Evolutionary conservation across 2,113 vertebrate genomes (phyloP).

Genomic region (Cyphomyrus discorhynchus): DNA sequence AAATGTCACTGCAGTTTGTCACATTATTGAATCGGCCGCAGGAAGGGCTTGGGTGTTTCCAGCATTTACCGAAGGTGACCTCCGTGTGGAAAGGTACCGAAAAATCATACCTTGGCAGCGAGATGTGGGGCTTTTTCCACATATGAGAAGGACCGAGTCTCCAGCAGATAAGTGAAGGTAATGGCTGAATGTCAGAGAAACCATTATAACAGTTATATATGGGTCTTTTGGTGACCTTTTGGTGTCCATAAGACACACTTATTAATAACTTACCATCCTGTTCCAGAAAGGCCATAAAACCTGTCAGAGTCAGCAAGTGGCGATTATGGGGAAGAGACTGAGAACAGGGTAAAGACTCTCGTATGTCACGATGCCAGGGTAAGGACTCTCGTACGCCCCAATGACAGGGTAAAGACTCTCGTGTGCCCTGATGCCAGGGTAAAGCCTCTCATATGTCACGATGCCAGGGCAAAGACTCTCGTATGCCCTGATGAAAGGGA

Average conservation of each 20-base stretch:
- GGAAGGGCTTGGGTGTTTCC: background rate
- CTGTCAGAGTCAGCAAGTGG: background rate
- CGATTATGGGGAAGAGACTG: background rate
- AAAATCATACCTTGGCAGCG: background rate
- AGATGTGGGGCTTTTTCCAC: background rate
- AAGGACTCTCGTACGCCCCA: too few species aligned
- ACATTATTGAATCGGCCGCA: background rate
- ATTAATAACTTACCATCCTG: background rate
- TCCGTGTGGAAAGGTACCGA: background rate
- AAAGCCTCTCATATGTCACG: too few species aligned
- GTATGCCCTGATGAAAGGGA: too few species aligned
- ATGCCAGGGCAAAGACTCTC: too few species aligned
- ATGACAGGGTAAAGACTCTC: too few species aligned
- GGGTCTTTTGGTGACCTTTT: background rate
- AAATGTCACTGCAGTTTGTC: background rate
- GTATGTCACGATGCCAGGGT: accelerated
- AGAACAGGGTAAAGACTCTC: background rate
- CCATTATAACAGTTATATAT: background rate
- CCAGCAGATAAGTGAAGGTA: background rate
- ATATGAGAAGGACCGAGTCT: background rate
- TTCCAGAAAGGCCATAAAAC: background rate
- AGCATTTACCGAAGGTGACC: background rate
- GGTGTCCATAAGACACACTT: background rate
- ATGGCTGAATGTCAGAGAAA: background rate
- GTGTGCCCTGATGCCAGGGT: too few species aligned